Conservation (phyloP, 2,113 vertebrate genomes). For the Otocyon megalotis region DNA sequence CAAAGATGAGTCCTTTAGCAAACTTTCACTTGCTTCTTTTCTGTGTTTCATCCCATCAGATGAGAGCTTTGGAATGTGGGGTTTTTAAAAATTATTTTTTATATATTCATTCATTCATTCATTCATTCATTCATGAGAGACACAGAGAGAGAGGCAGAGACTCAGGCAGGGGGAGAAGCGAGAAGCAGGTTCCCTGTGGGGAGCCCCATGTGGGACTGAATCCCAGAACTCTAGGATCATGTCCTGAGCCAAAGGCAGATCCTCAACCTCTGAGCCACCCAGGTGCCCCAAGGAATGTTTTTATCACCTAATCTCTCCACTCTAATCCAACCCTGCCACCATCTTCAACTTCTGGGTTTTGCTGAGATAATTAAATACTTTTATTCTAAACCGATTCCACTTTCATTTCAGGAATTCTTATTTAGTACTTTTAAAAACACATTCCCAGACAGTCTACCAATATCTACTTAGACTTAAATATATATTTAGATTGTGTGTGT, state of each 20-base stretch:
- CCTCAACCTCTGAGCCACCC: too few relatives aligned
- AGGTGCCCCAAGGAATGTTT: not conserved
- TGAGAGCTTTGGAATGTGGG: not conserved
- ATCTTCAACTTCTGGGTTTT: not conserved
- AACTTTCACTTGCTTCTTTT: not conserved
- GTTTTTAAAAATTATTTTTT: too few relatives aligned
- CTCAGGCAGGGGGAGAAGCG: too few relatives aligned
- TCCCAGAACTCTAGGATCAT: too few relatives aligned
- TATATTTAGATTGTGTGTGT: not conserved
- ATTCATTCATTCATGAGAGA: too few relatives aligned
- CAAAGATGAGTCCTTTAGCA: not conserved
- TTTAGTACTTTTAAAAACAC: not conserved
- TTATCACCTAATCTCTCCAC: not conserved
- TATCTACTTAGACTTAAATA: slow-evolving; percentile 16
- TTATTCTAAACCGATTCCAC: not conserved
- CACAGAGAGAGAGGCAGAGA: too few relatives aligned
- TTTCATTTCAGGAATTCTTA: slow-evolving; percentile 7
- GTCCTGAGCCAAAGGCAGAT: too few relatives aligned
- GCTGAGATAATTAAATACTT: not conserved
- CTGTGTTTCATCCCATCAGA: not conserved
- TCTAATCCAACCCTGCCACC: not conserved
- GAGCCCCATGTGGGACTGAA: too few relatives aligned
- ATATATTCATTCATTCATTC: too few relatives aligned
- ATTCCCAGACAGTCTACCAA: not conserved
- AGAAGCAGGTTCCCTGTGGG: too few relatives aligned